Evolutionary conservation across 2,113 vertebrate species (phyloP), one percentile per base, ranked within the genome.

Genomic region (Pitta sordida): DNA sequence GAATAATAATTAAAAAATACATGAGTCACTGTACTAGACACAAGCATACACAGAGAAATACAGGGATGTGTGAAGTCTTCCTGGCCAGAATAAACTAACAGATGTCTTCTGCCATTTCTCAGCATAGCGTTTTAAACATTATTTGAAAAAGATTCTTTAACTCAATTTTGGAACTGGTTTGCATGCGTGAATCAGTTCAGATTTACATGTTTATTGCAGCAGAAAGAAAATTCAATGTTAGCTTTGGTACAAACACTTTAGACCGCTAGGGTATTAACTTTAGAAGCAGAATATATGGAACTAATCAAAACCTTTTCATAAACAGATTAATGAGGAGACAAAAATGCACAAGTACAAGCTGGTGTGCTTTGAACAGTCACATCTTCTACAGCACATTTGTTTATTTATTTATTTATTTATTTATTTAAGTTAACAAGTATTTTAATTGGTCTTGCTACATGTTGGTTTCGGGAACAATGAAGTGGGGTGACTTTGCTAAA

Each of bases 321-420:
- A 96, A 90, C 56, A 95, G 79, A 95, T 95, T 94, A 94, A 94
- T 90, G 68, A 95, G 64, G 68, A 90, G 71, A 74, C 82, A 86
- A 90, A 95, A 94, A 95, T 88, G 67, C 71, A 39, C 59, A 27
- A 91, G 52, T 81, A 60, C n/a, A 59, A 88, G 71, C 63, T 93
- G 30, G 59, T 79, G 80, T 56, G 60, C 71, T 95, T 94, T 91
- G 75, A 94, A 59, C 51, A 92, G 63, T 63, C 71, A 59, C 51
- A 86, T 88, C 60, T 77, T 77, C 63, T 52, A 32, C 3, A 44
- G 21, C 1, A 6, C 20, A 34, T 64, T 85, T 88, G 69, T 92
- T 91, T 96, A 89, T 96, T 93, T 94, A 94, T 43, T 43, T 43
- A 43, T 41, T 41, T 41, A n/a, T n/a, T n/a, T n/a, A n/a, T 43